phyloP scores from a whole-genome alignment of 2,888 invertebrate species.

The Cybosia mesomella region DNA sequence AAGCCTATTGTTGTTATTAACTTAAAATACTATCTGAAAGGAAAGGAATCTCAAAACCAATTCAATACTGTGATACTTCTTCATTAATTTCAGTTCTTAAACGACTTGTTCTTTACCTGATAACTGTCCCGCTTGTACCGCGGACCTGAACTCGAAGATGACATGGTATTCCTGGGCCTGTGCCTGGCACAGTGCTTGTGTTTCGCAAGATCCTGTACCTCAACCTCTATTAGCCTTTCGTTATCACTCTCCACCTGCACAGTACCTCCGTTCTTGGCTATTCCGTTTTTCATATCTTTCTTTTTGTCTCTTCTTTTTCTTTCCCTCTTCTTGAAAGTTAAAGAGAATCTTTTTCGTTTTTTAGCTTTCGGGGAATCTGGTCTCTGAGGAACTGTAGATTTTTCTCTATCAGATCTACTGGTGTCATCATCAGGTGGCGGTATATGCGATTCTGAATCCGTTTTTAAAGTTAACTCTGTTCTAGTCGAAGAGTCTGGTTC shows the following conservation, averaged over 20 bases:
- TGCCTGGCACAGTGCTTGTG: constrained; percentile 76
- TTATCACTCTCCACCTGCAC: constrained; percentile 77
- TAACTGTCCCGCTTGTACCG: constrained; percentile 86
- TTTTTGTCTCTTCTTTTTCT: constrained; percentile 81
- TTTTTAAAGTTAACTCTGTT: constrained; percentile 78
- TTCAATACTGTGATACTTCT: not conserved
- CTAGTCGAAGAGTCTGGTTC: constrained; percentile 79
- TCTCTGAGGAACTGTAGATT: constrained; percentile 73
- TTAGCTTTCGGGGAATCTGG: constrained; percentile 81
- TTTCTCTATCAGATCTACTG: constrained; percentile 80
- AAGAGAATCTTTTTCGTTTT: constrained; percentile 80
- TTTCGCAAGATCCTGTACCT: constrained; percentile 67
- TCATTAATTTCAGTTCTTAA: constrained; percentile 21
- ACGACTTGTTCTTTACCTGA: constrained; percentile 69
- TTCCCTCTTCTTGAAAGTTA: constrained; percentile 82
- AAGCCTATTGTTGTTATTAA: not conserved
- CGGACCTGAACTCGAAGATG: constrained; percentile 82
- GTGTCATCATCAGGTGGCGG: constrained; percentile 81
- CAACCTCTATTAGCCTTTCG: constrained; percentile 79
- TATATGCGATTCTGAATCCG: constrained; percentile 77
- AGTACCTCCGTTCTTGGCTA: constrained; percentile 70
- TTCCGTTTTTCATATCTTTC: constrained; percentile 74
- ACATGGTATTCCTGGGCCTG: constrained; percentile 75
- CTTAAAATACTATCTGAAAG: constrained; percentile 1
- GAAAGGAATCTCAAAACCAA: not conserved